Base-by-base conservation (phyloP, 2,888 invertebrate species). In the Melolontha melolontha region DNA sequence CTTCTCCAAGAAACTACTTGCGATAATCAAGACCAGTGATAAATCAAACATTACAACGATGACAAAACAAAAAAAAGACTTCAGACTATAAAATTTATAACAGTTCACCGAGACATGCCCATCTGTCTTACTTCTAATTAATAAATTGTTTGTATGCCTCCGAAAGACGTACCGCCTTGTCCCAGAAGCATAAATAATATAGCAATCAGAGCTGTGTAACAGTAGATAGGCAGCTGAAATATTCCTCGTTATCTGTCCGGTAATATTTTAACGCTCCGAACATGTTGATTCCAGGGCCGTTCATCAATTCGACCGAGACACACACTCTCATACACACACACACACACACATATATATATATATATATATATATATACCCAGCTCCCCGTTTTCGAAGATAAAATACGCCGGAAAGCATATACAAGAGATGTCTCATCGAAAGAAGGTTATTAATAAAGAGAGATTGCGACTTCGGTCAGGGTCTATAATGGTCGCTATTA, bases 401-500 rank as follows among this genome's bases (percentile, higher is more conserved):
- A 11, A 17, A 17, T 22, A 6, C 22, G 41, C 16, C 17, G n/a
- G 55, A 11, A 17, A 40, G 8, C 14, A 14, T 47, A 8, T 17
- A 16, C 44, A 44, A n/a, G 16, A 59, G 59, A 59, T 14, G 44
- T 59, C 29, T 44, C 14, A 11, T 44, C 44, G 14, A 59, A 59
- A 12, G 29, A 5, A 2, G 59, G 40, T 64, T 64, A 52, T 52
- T 64, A 64, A 51, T 64, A 64, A 52, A 52, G 51, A 59, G 10
- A 17, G 14, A 34, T 6, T n/a, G 17, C 40, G 54, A 6, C 8
- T 10, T 34, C 8, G 34, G 34, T 8, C 34, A 4, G 22, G 22
- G 22, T 50, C 47, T 8, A 39, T 63, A 63, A 63, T 63, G 63
- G 49, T 17, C 65, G 72, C 76, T 78, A 78, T 78, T 78, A 78